phyloP scores from a whole-genome alignment of 1,140 invertebrate species.

The Medauroidea extradentata region DNA sequence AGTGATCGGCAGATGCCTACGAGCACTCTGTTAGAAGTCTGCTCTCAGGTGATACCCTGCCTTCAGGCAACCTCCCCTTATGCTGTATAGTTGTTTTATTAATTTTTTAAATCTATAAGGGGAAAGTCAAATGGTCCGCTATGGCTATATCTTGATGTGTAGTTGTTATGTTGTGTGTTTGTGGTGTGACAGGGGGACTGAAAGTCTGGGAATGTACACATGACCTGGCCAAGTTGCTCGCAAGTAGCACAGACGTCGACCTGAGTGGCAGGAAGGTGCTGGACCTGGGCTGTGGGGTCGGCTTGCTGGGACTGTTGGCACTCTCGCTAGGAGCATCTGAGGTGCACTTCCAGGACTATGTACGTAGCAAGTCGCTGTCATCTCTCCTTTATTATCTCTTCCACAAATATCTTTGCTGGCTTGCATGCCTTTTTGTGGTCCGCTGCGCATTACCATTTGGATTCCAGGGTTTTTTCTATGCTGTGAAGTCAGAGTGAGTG shows the following conservation, averaged over 20 bases:
- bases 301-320: slow-evolving; percentile 71
- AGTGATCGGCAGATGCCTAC: too few species aligned
- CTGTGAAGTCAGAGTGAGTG: too few species aligned
- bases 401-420: too few species aligned
- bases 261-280: slow-evolving; percentile 55
- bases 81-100: too few species aligned
- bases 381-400: too few species aligned
- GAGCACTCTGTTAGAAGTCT: too few species aligned
- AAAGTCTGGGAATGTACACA: slow-evolving; percentile 88
- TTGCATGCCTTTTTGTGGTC: too few species aligned
- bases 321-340: slow-evolving; percentile 53
- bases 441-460: too few species aligned
- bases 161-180: slow-evolving; percentile 12
- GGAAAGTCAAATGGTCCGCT: not conserved
- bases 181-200: slow-evolving; percentile 63
- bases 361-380: slow-evolving; percentile 46
- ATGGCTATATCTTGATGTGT: not conserved
- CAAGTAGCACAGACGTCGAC: slow-evolving; percentile 37
- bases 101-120: not conserved
- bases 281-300: slow-evolving; percentile 84
- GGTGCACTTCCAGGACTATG: slow-evolving; percentile 89
- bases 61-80: too few species aligned
- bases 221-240: slow-evolving; percentile 64
- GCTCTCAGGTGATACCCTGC: too few species aligned
- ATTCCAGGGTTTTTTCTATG: too few species aligned